These are phyloP conservation scores for Typhlomys cinereus DNA, from an alignment of 2,113 vertebrate species.

Conservation along the genomic window DNA sequence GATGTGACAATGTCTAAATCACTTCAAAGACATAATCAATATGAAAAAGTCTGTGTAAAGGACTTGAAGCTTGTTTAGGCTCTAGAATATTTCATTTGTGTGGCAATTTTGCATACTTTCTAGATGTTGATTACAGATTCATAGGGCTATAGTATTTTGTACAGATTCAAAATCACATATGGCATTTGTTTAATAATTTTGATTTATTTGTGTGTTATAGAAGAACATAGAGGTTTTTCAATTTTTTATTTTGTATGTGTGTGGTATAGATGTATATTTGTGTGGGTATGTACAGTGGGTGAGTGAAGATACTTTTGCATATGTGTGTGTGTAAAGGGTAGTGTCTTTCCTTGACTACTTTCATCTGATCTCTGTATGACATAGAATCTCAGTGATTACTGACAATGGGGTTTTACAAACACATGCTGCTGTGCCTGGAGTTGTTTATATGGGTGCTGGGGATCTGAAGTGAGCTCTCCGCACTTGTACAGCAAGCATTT, in stretches of 20 bases:
- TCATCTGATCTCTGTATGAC: no score
- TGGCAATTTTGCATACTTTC: conserved; percentile 38
- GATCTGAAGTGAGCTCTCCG: no score
- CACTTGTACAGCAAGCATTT: no score
- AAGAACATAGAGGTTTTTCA: conserved; percentile 28
- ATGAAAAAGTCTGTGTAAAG: conserved; percentile 26
- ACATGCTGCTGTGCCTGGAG: no score
- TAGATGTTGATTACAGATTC: conserved; percentile 46
- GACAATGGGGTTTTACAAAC: no score
- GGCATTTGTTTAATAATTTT: conserved; percentile 29
- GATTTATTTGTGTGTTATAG: conserved; percentile 31
- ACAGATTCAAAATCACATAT: background rate
- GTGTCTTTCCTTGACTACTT: no score
- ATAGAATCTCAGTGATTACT: no score
- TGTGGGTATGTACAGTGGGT: no score
- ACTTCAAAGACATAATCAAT: conserved; percentile 22
- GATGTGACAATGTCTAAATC: background rate
- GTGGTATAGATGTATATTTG: no score
- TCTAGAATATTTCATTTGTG: conserved; percentile 55
- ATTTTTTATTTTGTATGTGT: conserved; percentile 26
- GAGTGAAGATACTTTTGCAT: no score
- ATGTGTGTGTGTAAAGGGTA: background rate
- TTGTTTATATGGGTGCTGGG: no score
- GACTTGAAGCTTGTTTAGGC: conserved; percentile 15
- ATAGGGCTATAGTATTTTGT: background rate